Evolutionary conservation across 2,888 invertebrate genomes (phyloP).

Genomic region (Andrena marginata): DNA sequence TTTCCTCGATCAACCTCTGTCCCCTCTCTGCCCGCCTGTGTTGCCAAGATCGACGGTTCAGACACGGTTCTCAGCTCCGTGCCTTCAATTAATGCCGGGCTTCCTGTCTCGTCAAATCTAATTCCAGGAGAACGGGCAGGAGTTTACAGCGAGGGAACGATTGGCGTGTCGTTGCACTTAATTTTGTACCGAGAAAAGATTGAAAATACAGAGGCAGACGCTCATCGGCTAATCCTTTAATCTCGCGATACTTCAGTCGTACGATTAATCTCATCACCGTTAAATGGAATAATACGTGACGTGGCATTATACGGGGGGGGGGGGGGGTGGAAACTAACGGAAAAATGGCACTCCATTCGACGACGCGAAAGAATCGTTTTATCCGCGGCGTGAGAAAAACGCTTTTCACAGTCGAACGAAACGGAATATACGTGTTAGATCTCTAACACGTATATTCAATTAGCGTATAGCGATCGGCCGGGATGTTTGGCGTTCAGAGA

Average conservation of each 20-base stretch:
- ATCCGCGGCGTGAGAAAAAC: conserved; percentile 15
- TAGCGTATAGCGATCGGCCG: conserved; percentile 41
- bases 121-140: no score
- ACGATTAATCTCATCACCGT: no score
- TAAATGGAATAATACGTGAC: no score
- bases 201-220: no score
- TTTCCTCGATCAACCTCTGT: conserved; percentile 13
- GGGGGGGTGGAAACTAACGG: neutral
- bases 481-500: conserved; percentile 52
- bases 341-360: neutral
- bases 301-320: neutral
- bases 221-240: no score
- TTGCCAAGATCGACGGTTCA: conserved; percentile 13
- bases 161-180: no score
- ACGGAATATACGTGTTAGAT: neutral
- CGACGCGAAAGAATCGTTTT: neutral
- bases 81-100: conserved; percentile 1
- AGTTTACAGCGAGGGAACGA: no score
- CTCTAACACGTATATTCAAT: conserved; percentile 67
- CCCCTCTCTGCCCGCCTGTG: neutral
- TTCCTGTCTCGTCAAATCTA: neutral
- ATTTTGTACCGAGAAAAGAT: no score
- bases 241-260: no score
- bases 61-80: neutral
- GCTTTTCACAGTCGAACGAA: conserved; percentile 11